A percentile compares a stretch with the other conserved stretches of the same genome.
Conservation (phyloP, 2,797 vertebrate species). For the Petrocephalus sullivani region DNA sequence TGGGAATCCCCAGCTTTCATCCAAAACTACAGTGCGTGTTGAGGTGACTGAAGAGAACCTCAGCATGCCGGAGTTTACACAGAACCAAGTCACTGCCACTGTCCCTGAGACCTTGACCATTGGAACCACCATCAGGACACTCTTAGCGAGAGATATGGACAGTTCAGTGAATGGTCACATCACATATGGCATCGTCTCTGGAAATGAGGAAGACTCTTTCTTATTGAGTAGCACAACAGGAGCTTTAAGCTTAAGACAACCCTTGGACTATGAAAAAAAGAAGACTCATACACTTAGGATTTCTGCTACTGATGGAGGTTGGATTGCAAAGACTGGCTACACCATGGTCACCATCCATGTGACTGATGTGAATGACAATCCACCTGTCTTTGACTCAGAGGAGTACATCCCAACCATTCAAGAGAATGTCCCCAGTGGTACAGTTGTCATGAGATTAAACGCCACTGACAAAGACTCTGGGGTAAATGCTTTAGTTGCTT, state of each 20-base stretch:
- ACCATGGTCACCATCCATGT: conserved; percentile 77
- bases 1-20: conserved; percentile 84
- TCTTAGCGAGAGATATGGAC: conserved; percentile 89
- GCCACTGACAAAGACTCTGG: conserved; percentile 82
- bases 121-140: conserved; percentile 73
- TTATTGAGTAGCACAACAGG: conserved; percentile 82
- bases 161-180: conserved; percentile 88
- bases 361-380: conserved; percentile 88
- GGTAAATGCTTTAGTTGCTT: conserved; percentile 81
- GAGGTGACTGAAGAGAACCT: conserved; percentile 92
- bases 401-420: conserved; percentile 83
- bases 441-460: conserved; percentile 82
- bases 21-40: conserved; percentile 66
- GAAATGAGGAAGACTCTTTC: conserved; percentile 77
- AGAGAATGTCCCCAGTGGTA: conserved; percentile 95
- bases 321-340: conserved; percentile 84
- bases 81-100: conserved; percentile 76
- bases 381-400: conserved; percentile 78
- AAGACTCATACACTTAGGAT: conserved; percentile 80
- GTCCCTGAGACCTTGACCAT: conserved; percentile 78
- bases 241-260: conserved; percentile 68
- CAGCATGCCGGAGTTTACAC: conserved; percentile 90
- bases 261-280: conserved; percentile 80
- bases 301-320: conserved; percentile 85
- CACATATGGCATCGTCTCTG: conserved; percentile 78